These are phyloP conservation scores for Fistularia commersonii DNA, from an alignment of 2,797 vertebrate species.

Conservation along the genomic window DNA sequence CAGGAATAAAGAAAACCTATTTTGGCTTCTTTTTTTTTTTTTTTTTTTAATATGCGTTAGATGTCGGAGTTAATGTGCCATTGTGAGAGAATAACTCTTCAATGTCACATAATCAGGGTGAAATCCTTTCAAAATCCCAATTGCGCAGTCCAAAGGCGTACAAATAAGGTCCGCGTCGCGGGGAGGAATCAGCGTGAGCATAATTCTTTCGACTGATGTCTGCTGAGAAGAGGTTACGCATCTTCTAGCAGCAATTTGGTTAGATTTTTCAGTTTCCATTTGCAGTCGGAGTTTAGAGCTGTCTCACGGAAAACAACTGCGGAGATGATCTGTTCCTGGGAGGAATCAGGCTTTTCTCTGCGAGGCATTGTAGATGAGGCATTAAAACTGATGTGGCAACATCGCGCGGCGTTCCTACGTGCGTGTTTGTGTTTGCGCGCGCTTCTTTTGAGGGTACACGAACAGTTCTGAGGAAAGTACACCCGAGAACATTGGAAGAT, in stretches of 20 bases:
- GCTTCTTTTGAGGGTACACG: not conserved
- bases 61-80: not conserved
- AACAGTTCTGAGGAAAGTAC: slow-evolving; percentile 15
- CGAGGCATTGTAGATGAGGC: slow-evolving; percentile 54
- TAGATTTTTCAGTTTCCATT: slow-evolving; percentile 75
- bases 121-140: slow-evolving; percentile 5
- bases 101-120: not conserved
- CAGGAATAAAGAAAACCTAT: too few species aligned
- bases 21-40: too few species aligned
- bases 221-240: slow-evolving; percentile 34
- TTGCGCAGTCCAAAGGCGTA: not conserved
- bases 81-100: too few species aligned
- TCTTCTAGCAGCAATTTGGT: slow-evolving; percentile 35
- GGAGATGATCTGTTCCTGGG: slow-evolving; percentile 65
- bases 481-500: slow-evolving; percentile 31
- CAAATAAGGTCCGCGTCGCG: slow-evolving; percentile 17
- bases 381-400: slow-evolving; percentile 58
- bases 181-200: slow-evolving; percentile 6
- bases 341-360: slow-evolving; percentile 61
- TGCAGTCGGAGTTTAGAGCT: slow-evolving; percentile 57
- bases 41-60: not conserved
- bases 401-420: slow-evolving; percentile 8
- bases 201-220: slow-evolving; percentile 25
- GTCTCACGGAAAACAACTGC: slow-evolving; percentile 52
- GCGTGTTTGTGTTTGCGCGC: slow-evolving; percentile 1